Base-by-base conservation (phyloP, 2,888 invertebrate species). In the Dolichopus griseipennis region DNA sequence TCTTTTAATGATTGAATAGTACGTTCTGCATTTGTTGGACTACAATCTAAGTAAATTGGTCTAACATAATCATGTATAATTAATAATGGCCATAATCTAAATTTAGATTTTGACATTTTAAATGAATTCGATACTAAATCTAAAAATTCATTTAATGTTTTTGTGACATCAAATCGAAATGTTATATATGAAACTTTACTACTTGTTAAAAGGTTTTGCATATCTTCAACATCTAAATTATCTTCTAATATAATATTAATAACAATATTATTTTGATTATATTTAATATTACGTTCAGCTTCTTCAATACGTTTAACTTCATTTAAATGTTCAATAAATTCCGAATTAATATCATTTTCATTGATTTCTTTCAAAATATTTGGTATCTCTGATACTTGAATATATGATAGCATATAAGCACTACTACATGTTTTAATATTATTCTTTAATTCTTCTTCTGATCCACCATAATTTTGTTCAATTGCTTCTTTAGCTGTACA, bases 401-500 rank as follows among this genome's bases (percentile, higher is more conserved):
- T 97, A 81, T 99, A 99, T 67, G 99, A 98, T 84, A 99, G 88
- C 98, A 99, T 99, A 85, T 99, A 99, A 20, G 99, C 99, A 81
- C 97, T 99, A 75, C 97, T 97, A 83, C 95, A 97, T 78, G 95
- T 93, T 77, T 95, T 93, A 70, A 95, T 94, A 68, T 95, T 93
- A 83, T 93, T 86, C 72, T 90, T 90, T 86, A 92, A 90, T 77
- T 93, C 92, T 76, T 92, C 91, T 77, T 97, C 97, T 80, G 95
- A 95, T 2, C 98, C 98, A 66, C 99, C 99, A 81, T 93, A 99
- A 82, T 99, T 99, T 81, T 95, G 91, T 78, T 97, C 94, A 72
- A 98, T 94, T 41, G 99, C 98, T 82, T 99, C 99, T 78, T 90
- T 90, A 81, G 94, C 94, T 66, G 94, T 90, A 83, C 97, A 97